phyloP scores from a whole-genome alignment of 2,888 invertebrate species.

The Eupithecia tripunctaria region DNA sequence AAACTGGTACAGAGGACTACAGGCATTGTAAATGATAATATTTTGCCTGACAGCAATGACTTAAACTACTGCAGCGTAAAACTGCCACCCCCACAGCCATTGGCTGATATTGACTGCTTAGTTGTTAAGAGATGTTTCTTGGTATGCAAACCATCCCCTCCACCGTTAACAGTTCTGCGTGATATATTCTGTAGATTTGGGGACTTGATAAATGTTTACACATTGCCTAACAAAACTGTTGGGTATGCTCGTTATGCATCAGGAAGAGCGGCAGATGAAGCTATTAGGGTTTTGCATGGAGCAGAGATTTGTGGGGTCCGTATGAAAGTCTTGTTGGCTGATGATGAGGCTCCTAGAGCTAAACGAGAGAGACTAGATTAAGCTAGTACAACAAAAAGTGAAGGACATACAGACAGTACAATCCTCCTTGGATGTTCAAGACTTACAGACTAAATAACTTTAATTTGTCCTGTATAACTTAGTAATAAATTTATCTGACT shows the following conservation, averaged over 20 bases:
- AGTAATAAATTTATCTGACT: constrained; percentile 5
- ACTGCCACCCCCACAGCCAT: constrained; percentile 88
- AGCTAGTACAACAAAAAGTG: constrained; percentile 31
- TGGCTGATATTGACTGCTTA: constrained; percentile 87
- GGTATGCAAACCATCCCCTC: constrained; percentile 87
- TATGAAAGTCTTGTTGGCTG: constrained; percentile 95
- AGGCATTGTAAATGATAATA: constrained; percentile 57
- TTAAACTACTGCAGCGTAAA: constrained; percentile 86
- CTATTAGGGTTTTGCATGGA: constrained; percentile 89
- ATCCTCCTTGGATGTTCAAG: constrained; percentile 24
- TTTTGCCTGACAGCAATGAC: constrained; percentile 58
- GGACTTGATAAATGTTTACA: constrained; percentile 94
- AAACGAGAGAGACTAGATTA: constrained; percentile 53
- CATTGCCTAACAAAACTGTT: constrained; percentile 94
- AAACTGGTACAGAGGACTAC: constrained; percentile 88
- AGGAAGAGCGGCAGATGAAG: constrained; percentile 89
- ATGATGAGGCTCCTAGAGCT: constrained; percentile 81
- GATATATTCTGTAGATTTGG: constrained; percentile 97
- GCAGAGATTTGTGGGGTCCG: constrained; percentile 94
- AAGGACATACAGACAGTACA: constrained; percentile 27
- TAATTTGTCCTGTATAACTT: not conserved
- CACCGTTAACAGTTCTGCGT: constrained; percentile 90
- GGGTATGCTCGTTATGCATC: constrained; percentile 95
- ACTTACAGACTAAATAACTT: constrained; percentile 41
- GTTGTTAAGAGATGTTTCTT: constrained; percentile 88